Base-by-base conservation (phyloP, 1,140 invertebrate species). In the Scaptomyza hsui region DNA sequence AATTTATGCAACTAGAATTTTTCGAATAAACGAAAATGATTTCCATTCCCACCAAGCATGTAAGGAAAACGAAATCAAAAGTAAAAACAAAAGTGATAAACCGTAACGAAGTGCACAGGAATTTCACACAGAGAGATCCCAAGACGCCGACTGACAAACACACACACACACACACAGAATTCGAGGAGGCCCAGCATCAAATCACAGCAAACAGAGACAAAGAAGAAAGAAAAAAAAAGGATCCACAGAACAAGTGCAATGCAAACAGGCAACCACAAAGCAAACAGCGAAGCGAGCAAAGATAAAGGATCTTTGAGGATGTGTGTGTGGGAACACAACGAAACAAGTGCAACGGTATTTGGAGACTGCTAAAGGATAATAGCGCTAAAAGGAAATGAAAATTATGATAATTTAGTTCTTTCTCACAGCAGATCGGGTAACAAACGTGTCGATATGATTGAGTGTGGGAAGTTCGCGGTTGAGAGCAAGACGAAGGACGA, bases 311-410 rank as follows among this genome's bases (percentile, higher is more conserved):
- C 82, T 12, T 86, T 49, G 68, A 88, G 76, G 59, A 85, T 55
- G 32, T 19, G 52, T 72, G 70, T 86, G 82, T 86, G 82, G 82
- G 82, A 88, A 86, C 52, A 59, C 61, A 68, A 16, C 49, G 61
- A 88, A 88, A 89, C 82, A 88, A 88, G 82, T 88, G 82, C 82
- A 89, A 82, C 82, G 82, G 75, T 67, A 73, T 88, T 75, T 70
- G 82, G 53, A 88, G 61, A 81, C 77, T 71, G 74, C 74, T 59
- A 88, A 86, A 89, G 82, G 82, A 86, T 86, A 86, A 88, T 88
- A 72, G 74, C 78, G 63, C 75, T 75, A 81, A 77, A 59, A 88
- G 82, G 82, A 88, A 88, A 88, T 89, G 82, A 69, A 88, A 88
- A 89, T 89, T 88, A 88, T 88, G 83, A 88, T 88, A 88, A 88